These are phyloP conservation scores for Vollenhovia emeryi DNA, from an alignment of 1,140 invertebrate genomes.

Conservation along the genomic window DNA sequence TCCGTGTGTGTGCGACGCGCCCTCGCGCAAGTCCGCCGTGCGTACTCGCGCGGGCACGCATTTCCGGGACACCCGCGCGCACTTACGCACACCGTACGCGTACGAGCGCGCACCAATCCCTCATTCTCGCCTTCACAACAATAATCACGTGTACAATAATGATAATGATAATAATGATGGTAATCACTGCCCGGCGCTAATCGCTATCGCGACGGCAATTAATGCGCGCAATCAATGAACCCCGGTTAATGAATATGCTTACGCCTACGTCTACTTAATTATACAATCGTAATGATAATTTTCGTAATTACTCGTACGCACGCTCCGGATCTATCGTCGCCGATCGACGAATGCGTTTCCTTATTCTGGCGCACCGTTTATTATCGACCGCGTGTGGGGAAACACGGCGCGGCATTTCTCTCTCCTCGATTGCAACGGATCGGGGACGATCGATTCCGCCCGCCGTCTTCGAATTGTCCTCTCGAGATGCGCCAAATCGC, in stretches of 20 bases:
- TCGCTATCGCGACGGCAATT: conserved; percentile 50
- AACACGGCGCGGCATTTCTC: background rate
- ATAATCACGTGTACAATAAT: conserved; percentile 43
- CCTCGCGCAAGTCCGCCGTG: background rate
- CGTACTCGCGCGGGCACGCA: background rate
- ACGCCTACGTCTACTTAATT: conserved; percentile 73
- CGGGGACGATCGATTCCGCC: background rate
- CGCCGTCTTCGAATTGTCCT: background rate
- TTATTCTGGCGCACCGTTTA: background rate
- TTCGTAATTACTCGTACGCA: conserved; percentile 50
- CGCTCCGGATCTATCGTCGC: background rate
- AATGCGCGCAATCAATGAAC: conserved; percentile 64
- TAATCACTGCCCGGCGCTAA: conserved; percentile 29
- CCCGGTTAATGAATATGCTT: conserved; percentile 76
- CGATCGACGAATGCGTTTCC: background rate
- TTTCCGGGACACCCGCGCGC: background rate
- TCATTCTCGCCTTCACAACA: conserved; percentile 21
- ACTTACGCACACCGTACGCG: conserved; percentile 52
- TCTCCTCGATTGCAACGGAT: background rate
- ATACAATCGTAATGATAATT: conserved; percentile 66
- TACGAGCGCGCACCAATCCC: conserved; percentile 22
- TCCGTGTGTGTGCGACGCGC: too few relatives aligned
- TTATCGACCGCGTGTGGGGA: conserved; percentile 3
- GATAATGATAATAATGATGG: conserved; percentile 23
- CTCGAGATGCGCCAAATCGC: conserved; percentile 1